Evolutionary conservation across 2,113 vertebrate genomes (phyloP), one percentile per base, ranked within the genome.

Genomic region (Ammodytes dubius): DNA sequence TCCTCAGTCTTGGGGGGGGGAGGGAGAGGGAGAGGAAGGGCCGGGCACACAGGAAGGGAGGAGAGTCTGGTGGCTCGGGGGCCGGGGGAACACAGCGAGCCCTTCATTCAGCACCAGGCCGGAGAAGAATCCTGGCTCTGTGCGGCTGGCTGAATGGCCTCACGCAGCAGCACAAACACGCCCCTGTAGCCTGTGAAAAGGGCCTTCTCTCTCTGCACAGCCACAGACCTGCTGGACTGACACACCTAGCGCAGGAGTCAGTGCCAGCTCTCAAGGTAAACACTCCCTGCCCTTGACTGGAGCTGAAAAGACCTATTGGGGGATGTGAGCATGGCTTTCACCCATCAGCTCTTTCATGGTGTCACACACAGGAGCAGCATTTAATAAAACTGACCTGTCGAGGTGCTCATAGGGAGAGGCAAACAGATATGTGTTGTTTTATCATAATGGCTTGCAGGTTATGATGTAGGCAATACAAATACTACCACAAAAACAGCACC

Each of bases 91-190:
- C 95, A 97, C 95, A 96, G 93, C 77, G 15, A 84, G 90, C 93
- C 94, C 96, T 97, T 97, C 95, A 96, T 96, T 96, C 95, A 95
- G 84, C 91, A 92, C 94, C 91, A 92, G 89, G 90, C 89, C 66
- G 89, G 91, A 94, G 95, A 97, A 97, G 96, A 99, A 99, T 97
- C 94, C 94, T 61, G 93, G 95, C 96, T 96, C 97, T 98, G 97
- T 97, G 91, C 84, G 92, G 89, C 90, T 89, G 27, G 90, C 90
- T 95, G 94, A 95, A 95, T 95, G 95, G 84, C 91, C 93, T 93
- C 85, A 84, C 82, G 90, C 90, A 87, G 87, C 88, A 93, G 92
- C 89, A 97, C 96, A 98, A 96, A 94, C 94, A 95, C 94, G 90
- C 88, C 92, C 96, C 96, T 97, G 96, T 97, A 94, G 94, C 87